phyloP scores from a whole-genome alignment of 2,888 invertebrate genomes.

The Drosophila nr. fundita region DNA sequence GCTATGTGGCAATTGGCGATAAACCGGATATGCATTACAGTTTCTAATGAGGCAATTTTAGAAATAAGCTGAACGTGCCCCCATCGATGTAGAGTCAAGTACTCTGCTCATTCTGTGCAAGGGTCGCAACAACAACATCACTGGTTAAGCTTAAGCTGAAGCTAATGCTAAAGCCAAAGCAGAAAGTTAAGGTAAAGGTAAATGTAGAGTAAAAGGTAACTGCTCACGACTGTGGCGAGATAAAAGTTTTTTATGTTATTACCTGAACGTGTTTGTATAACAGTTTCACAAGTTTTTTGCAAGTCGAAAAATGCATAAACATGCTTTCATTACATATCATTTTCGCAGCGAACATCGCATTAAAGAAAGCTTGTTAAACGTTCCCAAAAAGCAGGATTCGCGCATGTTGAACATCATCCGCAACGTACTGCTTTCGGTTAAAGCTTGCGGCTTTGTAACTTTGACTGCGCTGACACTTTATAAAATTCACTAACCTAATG shows the following conservation, averaged over 20 bases:
- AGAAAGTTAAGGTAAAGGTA: constrained; percentile 6
- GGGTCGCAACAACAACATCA: constrained; percentile 11
- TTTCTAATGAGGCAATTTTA: constrained; percentile 74
- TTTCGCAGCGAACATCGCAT: constrained; percentile 39
- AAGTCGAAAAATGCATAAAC: constrained; percentile 65
- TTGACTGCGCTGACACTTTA: constrained; percentile 49
- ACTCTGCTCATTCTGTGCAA: constrained; percentile 1
- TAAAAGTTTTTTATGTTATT: constrained; percentile 75
- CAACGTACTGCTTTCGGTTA: constrained; percentile 24
- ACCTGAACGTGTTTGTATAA: constrained; percentile 72
- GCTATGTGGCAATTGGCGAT: constrained; percentile 64
- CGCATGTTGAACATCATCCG: constrained; percentile 25
- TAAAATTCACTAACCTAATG: constrained; percentile 42
- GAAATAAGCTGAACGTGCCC: constrained; percentile 70
- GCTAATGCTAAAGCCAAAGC: constrained; percentile 3
- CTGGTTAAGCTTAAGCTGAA: constrained; percentile 10
- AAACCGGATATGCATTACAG: constrained; percentile 73
- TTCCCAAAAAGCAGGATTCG: constrained; percentile 10
- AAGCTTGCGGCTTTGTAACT: constrained; percentile 41
- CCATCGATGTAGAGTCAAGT: constrained; percentile 33
- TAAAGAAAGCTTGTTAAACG: constrained; percentile 43
- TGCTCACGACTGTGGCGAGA: constrained; percentile 55
- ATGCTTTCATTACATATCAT: constrained; percentile 57
- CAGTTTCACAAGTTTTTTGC: constrained; percentile 68
- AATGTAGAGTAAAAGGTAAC: constrained; percentile 17